Evolutionary conservation across 2,113 vertebrate genomes (phyloP).

Genomic region (Perca fluviatilis): DNA sequence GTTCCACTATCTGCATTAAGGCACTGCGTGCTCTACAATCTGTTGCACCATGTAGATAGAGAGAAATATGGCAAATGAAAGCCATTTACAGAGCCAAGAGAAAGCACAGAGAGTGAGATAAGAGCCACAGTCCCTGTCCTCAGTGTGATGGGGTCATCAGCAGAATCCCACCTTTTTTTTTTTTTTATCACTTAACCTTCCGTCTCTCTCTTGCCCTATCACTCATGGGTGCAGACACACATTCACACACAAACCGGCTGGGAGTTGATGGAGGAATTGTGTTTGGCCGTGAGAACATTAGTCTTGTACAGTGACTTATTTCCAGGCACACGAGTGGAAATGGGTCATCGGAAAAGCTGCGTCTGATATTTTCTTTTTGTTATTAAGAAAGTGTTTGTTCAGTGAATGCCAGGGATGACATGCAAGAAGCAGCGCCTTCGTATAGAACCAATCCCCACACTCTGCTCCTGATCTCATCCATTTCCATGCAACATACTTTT

Average conservation of each 20-base stretch:
- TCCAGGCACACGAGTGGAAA: slow-evolving; percentile 16
- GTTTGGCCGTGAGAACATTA: slow-evolving; percentile 50
- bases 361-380: slow-evolving; percentile 25
- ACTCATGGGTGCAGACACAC: slow-evolving; percentile 31
- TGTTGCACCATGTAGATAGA: neutral
- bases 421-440: neutral
- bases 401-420: neutral
- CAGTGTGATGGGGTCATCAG: slow-evolving; percentile 24
- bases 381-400: neutral
- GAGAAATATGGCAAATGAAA: slow-evolving; percentile 10
- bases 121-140: neutral
- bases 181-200: slow-evolving; percentile 28
- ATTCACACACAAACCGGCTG: slow-evolving; percentile 20
- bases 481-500: slow-evolving; percentile 7
- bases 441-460: neutral
- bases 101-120: slow-evolving; percentile 2
- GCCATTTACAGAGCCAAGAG: slow-evolving; percentile 17
- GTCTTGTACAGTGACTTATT: slow-evolving; percentile 22
- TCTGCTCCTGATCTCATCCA: slow-evolving; percentile 11
- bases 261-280: slow-evolving; percentile 67
- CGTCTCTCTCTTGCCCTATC: neutral
- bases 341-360: slow-evolving; percentile 6
- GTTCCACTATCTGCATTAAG: neutral
- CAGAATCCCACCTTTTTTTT: slow-evolving; percentile 1
- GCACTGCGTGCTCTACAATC: neutral